Evolutionary conservation across 1,140 invertebrate genomes (phyloP).

Genomic region (Teleogryllus occipitalis): DNA sequence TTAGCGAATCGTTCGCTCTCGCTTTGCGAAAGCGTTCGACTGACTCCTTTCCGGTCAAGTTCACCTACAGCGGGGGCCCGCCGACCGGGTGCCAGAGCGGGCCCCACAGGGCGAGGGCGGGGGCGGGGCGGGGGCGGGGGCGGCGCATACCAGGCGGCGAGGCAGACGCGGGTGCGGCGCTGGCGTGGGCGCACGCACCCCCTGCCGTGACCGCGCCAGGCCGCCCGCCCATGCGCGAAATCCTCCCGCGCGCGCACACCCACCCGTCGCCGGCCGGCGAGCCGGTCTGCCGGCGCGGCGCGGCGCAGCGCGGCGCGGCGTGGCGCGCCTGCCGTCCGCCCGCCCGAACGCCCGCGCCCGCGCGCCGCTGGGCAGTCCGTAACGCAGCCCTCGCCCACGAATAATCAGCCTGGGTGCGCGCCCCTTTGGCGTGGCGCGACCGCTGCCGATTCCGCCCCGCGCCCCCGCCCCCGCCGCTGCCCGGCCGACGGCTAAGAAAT

Average conservation of each 20-base stretch:
- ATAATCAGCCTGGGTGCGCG: no score
- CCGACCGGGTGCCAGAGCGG: no score
- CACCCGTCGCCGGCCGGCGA: not conserved
- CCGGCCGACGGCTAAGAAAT: no score
- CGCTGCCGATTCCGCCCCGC: no score
- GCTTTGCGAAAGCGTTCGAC: conserved; percentile 11
- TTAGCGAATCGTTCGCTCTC: conserved; percentile 18
- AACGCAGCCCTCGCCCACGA: no score
- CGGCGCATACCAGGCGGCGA: not conserved
- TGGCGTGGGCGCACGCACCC: not conserved
- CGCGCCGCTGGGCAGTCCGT: no score
- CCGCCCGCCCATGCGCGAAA: not conserved
- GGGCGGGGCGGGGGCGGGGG: not conserved
- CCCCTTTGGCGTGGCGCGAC: no score
- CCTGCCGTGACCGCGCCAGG: not conserved
- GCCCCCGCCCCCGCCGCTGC: no score
- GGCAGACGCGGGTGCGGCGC: not conserved
- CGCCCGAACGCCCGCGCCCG: no score
- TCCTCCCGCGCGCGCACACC: no score
- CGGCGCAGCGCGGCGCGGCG: no score
- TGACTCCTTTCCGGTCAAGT: conserved; percentile 21
- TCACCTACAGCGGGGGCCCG: not conserved
- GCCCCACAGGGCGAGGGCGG: not conserved
- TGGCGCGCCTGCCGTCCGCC: no score
- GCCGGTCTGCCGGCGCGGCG: not conserved